Evolutionary conservation across 1,140 invertebrate species (phyloP), one percentile per base, ranked within the genome.

Genomic region (Drosophila parvula): DNA sequence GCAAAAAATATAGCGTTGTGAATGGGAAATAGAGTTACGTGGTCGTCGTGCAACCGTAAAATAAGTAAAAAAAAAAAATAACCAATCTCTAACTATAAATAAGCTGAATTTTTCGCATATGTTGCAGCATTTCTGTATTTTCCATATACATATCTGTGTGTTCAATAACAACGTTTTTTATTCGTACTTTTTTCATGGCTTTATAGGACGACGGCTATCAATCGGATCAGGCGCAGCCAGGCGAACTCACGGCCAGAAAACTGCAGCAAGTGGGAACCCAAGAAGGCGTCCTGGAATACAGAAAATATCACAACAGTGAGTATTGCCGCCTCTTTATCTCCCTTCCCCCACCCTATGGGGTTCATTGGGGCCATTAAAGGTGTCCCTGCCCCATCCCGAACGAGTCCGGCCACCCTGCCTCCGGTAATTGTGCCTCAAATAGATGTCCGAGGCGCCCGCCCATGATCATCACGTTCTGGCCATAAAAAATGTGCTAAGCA

Each of bases 401-500:
- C 22, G 22, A 3, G 22, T 14, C 32, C 11, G 32, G 11, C 1
- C 11, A 12, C 10, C 10, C 10, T 12, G 11, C 1, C 8, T 9
- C 36, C 34, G 51, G 59, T 64, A 71, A 78, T 63, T 70, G 56
- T 32, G 34, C 64, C 62, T 44, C 41, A 77, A 77, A 80, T 77
- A 70, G 74, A 77, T 61, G 73, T 70, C 18, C 51, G 30, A 44
- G 69, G 53, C 71, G 65, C 57, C 81, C 76, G 67, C 69, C 62
- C 74, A 69, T 61, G 74, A 80, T 83, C 71, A 88, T 83, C 83
- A 88, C 83, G 84, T 88, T 88, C 58, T 50, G 84, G 63, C 64
- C 83, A 83, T 88, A 88, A 88, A 86, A 88, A 83, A 50, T 79
- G 69, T 81, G 79, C 69, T 78, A 85, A 86, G 59, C 79, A 88